phyloP scores from a whole-genome alignment of 2,113 vertebrate genomes.

The Myiagra hebetior region DNA sequence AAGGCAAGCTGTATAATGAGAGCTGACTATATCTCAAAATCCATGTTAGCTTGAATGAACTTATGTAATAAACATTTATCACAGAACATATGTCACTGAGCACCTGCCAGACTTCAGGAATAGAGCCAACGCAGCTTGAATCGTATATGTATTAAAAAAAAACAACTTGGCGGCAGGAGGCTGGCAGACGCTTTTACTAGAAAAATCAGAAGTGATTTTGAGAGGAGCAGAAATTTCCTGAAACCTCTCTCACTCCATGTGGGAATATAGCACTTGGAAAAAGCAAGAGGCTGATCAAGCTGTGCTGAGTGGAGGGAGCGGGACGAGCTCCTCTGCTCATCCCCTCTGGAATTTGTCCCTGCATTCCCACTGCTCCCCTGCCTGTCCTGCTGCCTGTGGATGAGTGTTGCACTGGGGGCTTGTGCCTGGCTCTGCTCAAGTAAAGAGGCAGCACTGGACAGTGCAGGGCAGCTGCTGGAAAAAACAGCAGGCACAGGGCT shows the following conservation, averaged over 20 bases:
- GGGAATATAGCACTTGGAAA: constrained; percentile 20
- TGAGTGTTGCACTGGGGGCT: fast-evolving
- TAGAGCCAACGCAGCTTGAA: constrained; percentile 63
- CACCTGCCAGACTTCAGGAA: constrained; percentile 70
- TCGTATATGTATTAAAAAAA: constrained; percentile 61
- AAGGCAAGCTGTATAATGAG: constrained; percentile 60
- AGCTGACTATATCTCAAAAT: constrained; percentile 57
- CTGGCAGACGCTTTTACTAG: constrained; percentile 72
- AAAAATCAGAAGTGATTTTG: constrained; percentile 71
- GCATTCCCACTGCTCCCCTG: fast-evolving
- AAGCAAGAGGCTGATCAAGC: background rate
- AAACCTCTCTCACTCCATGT: constrained; percentile 26
- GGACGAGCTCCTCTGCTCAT: background rate
- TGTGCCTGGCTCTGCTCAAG: background rate
- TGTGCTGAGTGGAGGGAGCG: background rate
- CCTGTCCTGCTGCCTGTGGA: fast-evolving
- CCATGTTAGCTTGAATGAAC: constrained; percentile 70
- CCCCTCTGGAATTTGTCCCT: background rate
- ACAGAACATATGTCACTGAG: constrained; percentile 68
- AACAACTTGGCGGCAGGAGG: constrained; percentile 56
- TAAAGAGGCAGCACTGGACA: background rate
- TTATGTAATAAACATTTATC: constrained; percentile 72
- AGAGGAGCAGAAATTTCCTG: constrained; percentile 65
- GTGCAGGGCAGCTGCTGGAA: background rate
- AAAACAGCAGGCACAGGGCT: background rate